Percentiles rank a stretch among this genome's conserved stretches.
These are phyloP conservation scores for Tortricodes alternella DNA, from an alignment of 2,888 invertebrate genomes.

Conservation along the genomic window DNA sequence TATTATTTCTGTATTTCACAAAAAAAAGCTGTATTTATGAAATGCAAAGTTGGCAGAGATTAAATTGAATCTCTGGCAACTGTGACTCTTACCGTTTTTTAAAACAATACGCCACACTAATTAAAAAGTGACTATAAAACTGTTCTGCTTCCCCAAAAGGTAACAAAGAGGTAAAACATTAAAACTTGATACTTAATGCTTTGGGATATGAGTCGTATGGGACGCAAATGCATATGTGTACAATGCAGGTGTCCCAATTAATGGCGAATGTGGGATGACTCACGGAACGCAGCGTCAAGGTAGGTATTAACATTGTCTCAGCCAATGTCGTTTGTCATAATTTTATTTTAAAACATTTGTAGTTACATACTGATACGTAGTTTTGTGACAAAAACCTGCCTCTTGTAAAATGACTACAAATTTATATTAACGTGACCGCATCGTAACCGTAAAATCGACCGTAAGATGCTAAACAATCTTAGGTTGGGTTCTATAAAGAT, in stretches of 20 bases:
- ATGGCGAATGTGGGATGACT: constrained; percentile 33
- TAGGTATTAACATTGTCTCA: background rate
- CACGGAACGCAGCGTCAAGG: constrained; percentile 27
- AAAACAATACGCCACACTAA: constrained; percentile 46
- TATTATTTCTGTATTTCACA: background rate
- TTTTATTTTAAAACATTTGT: too few species aligned
- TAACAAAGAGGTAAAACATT: background rate
- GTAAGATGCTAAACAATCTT: too few species aligned
- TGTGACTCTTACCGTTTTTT: constrained; percentile 37
- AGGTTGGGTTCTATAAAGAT: too few species aligned
- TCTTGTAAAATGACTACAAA: too few species aligned
- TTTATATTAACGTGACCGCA: too few species aligned
- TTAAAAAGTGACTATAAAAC: constrained; percentile 50
- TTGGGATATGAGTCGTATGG: background rate
- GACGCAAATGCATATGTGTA: constrained; percentile 7
- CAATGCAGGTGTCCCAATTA: constrained; percentile 46
- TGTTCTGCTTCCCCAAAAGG: constrained; percentile 17
- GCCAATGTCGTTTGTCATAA: background rate
- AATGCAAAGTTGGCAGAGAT: background rate
- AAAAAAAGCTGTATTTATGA: background rate
- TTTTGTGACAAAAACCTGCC: too few species aligned
- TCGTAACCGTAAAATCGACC: too few species aligned
- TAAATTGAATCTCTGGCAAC: background rate
- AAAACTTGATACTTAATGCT: background rate
- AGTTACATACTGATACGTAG: too few species aligned